A percentile compares a stretch with the other conserved stretches of the same genome.
These are phyloP conservation scores for Drosophila simulans DNA, from an alignment of 1,140 invertebrate species.

Conservation along the genomic window DNA sequence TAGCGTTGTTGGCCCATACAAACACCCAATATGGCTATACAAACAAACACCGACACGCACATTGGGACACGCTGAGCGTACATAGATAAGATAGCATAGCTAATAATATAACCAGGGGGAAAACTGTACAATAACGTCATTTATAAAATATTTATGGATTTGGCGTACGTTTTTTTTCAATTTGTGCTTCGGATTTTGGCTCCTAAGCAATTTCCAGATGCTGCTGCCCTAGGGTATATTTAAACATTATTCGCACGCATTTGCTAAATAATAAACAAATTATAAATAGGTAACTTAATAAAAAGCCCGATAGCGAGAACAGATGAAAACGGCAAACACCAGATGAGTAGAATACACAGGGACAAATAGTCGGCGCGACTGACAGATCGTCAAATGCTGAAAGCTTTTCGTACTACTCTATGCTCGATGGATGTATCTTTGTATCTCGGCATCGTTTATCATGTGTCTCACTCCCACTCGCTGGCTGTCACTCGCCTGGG, in stretches of 20 bases:
- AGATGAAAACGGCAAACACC: conserved; percentile 28
- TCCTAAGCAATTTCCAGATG: conserved; percentile 47
- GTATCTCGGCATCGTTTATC: conserved; percentile 46
- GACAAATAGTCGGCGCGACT: conserved; percentile 54
- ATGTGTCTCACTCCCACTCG: conserved; percentile 44
- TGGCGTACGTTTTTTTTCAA: conserved; percentile 6
- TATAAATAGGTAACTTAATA: conserved; percentile 83
- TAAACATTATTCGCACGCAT: conserved; percentile 74
- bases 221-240: conserved; percentile 49
- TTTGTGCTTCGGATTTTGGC: background rate
- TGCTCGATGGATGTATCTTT: conserved; percentile 58
- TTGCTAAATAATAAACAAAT: conserved; percentile 82
- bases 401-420: conserved; percentile 71
- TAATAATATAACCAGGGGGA: conserved; percentile 72
- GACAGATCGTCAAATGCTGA: conserved; percentile 64
- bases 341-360: conserved; percentile 35
- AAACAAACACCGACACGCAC: conserved; percentile 43
- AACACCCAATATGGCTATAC: conserved; percentile 57
- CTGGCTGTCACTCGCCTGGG: conserved; percentile 3
- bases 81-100: conserved; percentile 81
- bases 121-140: conserved; percentile 74
- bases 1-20: conserved; percentile 52
- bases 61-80: conserved; percentile 35
- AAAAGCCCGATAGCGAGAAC: conserved; percentile 46
- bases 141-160: conserved; percentile 61